These are phyloP conservation scores for Hydra vulgaris DNA, from an alignment of 30 jellyfish, hydroid and myxozoan species.

Conservation along the genomic window DNA sequence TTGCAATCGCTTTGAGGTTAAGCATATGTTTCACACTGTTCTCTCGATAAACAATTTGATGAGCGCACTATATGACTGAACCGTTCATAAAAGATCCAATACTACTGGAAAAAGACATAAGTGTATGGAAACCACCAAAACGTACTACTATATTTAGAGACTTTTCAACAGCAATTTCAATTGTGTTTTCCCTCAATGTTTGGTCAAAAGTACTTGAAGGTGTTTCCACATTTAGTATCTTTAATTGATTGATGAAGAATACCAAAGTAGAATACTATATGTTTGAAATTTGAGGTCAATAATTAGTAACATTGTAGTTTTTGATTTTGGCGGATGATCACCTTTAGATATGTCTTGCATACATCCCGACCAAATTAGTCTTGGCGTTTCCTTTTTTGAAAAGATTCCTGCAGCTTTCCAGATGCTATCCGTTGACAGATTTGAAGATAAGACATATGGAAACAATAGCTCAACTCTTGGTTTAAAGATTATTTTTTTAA, in stretches of 20 bases:
- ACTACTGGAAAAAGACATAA: slow-evolving; percentile 1
- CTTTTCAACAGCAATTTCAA: background rate
- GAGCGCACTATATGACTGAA: background rate
- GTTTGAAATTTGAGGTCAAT: background rate
- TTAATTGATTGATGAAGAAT: background rate
- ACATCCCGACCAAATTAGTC: slow-evolving; percentile 43
- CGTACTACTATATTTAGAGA: slow-evolving; percentile 2
- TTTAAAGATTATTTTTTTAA: background rate
- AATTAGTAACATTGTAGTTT: slow-evolving; percentile 19
- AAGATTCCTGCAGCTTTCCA: too few relatives aligned
- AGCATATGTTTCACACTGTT: background rate
- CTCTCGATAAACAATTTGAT: background rate
- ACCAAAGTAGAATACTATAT: background rate
- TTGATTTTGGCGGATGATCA: slow-evolving; percentile 27
- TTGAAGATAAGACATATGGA: too few relatives aligned
- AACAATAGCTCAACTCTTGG: slow-evolving; percentile 2
- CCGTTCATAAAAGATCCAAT: too few relatives aligned
- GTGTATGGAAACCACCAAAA: slow-evolving; percentile 3
- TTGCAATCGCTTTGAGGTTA: background rate
- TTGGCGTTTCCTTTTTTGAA: slow-evolving; percentile 6
- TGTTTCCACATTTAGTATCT: slow-evolving; percentile 2
- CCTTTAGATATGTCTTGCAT: slow-evolving; percentile 25
- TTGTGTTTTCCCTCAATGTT: background rate
- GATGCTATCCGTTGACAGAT: too few relatives aligned
- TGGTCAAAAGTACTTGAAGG: too few relatives aligned